Evolutionary conservation across 2,888 invertebrate species (phyloP).

Genomic region (Osmoderma eremita): DNA sequence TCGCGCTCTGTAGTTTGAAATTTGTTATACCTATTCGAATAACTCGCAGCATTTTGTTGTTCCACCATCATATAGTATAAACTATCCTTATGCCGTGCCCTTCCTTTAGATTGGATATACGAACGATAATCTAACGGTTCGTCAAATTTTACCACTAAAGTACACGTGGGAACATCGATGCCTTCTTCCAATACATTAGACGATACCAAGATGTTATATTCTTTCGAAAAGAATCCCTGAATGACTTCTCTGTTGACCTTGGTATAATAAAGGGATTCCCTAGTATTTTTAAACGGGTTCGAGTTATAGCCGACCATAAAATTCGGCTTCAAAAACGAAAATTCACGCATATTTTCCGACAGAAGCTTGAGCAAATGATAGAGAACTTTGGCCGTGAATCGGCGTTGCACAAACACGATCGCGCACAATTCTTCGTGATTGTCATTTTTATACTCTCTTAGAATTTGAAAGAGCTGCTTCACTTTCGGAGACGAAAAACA

Average conservation of each 20-base stretch:
- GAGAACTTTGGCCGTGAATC: slow-evolving; percentile 81
- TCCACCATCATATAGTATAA: slow-evolving; percentile 69
- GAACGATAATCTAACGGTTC: slow-evolving; percentile 77
- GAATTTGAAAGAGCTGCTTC: slow-evolving; percentile 68
- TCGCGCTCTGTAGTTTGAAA: slow-evolving; percentile 65
- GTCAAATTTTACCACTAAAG: slow-evolving; percentile 82
- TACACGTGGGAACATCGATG: slow-evolving; percentile 85
- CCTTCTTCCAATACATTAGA: slow-evolving; percentile 92
- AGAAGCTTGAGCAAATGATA: slow-evolving; percentile 73
- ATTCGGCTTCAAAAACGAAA: slow-evolving; percentile 72
- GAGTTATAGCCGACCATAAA: slow-evolving; percentile 77
- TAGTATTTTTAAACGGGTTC: slow-evolving; percentile 68
- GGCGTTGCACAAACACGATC: slow-evolving; percentile 77
- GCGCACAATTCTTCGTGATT: slow-evolving; percentile 69
- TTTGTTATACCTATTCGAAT: slow-evolving; percentile 59
- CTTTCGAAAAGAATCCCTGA: slow-evolving; percentile 69
- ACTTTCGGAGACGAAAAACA: slow-evolving; percentile 75
- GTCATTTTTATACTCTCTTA: slow-evolving; percentile 68
- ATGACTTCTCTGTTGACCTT: slow-evolving; percentile 68
- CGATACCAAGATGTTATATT: slow-evolving; percentile 74
- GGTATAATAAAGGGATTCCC: slow-evolving; percentile 64
- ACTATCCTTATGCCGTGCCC: slow-evolving; percentile 78
- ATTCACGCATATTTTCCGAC: slow-evolving; percentile 63
- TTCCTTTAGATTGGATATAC: slow-evolving; percentile 91
- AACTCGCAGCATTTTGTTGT: slow-evolving; percentile 53